Conservation (phyloP, 2,888 invertebrate genomes). For the Lottia gigantea region DNA sequence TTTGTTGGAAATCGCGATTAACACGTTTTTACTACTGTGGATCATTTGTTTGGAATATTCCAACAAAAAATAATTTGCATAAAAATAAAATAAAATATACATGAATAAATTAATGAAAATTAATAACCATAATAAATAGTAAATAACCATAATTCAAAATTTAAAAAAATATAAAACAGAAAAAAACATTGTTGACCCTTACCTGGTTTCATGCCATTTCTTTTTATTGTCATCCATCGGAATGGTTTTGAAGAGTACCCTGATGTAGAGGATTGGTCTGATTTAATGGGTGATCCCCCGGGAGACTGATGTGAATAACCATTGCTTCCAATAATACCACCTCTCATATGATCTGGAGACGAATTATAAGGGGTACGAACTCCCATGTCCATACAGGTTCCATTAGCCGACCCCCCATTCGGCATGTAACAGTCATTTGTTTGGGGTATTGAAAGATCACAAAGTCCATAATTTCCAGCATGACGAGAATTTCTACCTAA, state of each 20-base stretch:
- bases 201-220: slow-evolving; percentile 95
- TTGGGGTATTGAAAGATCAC: slow-evolving; percentile 15
- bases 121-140: too few relatives aligned
- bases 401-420: slow-evolving; percentile 15
- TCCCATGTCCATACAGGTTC: slow-evolving; percentile 22
- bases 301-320: slow-evolving; percentile 66
- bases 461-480: slow-evolving; percentile 27
- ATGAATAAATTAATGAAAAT: too few relatives aligned
- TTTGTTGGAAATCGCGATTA: too few relatives aligned
- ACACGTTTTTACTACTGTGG: too few relatives aligned
- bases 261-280: slow-evolving; percentile 6
- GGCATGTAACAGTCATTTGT: slow-evolving; percentile 21
- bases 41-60: too few relatives aligned
- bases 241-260: slow-evolving; percentile 73
- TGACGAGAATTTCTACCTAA: slow-evolving; percentile 30
- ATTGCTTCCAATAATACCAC: slow-evolving; percentile 9
- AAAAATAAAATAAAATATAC: too few relatives aligned
- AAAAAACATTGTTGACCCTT: slow-evolving; percentile 25
- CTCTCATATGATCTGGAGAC: slow-evolving; percentile 17
- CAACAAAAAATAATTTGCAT: too few relatives aligned
- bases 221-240: slow-evolving; percentile 99
- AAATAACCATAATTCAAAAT: too few relatives aligned
- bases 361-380: slow-evolving; percentile 17
- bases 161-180: not conserved
- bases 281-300: slow-evolving; percentile 19